A percentile compares a stretch with the other conserved stretches of the same genome.
Evolutionary conservation across 2,113 vertebrate genomes (phyloP).

Genomic region (Lampris megalopsis): DNA sequence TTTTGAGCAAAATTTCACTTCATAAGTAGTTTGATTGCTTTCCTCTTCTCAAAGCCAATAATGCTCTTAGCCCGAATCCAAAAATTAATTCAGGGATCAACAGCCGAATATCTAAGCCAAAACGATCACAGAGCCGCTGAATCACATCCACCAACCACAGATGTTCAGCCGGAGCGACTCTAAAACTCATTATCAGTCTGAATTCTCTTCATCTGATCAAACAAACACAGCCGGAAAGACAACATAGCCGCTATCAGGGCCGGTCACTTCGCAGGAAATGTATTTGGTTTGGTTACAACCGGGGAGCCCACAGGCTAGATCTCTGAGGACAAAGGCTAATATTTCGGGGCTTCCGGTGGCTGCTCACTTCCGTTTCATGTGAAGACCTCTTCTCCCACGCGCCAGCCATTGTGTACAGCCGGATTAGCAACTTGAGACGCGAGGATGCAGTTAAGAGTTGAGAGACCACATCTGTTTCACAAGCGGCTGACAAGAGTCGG

Average conservation of each 20-base stretch:
- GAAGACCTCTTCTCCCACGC: too few species aligned
- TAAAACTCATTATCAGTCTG: conserved; percentile 71
- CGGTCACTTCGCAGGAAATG: conserved; percentile 44
- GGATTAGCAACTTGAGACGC: too few species aligned
- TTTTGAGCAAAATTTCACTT: conserved; percentile 49
- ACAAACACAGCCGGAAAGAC: conserved; percentile 64
- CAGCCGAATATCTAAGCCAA: conserved; percentile 50
- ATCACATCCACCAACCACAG: conserved; percentile 58
- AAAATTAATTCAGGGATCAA: conserved; percentile 68
- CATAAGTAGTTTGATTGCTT: conserved; percentile 52
- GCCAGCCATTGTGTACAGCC: too few species aligned
- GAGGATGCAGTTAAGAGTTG: too few species aligned
- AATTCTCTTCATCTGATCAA: conserved; percentile 72
- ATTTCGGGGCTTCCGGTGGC: too few species aligned
- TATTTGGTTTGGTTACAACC: conserved; percentile 38
- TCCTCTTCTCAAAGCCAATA: conserved; percentile 60
- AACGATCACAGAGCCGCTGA: conserved; percentile 53
- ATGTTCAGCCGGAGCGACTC: conserved; percentile 60
- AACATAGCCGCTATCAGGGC: conserved; percentile 55
- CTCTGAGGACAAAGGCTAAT: too few species aligned
- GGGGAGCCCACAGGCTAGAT: neutral
- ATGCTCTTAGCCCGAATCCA: conserved; percentile 67
- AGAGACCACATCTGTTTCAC: too few species aligned
- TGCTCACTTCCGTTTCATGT: too few species aligned
- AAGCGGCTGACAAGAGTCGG: too few species aligned